Evolutionary conservation across 2,888 invertebrate genomes (phyloP).

Genomic region (Ferrisia virgata): DNA sequence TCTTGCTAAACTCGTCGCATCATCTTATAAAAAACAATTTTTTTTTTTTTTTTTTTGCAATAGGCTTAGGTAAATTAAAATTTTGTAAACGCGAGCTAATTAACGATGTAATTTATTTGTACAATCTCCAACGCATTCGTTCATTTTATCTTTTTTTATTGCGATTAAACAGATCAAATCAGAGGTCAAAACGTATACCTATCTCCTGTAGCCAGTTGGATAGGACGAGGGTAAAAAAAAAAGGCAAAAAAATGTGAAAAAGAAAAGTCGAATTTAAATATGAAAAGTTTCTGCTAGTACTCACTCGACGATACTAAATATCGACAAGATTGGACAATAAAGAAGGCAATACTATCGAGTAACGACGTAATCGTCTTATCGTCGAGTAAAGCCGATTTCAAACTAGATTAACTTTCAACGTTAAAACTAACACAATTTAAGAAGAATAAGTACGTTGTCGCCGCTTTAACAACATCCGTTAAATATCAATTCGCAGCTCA

Average conservation of each 20-base stretch:
- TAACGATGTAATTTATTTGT: too few relatives aligned
- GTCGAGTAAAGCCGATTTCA: constrained; percentile 44
- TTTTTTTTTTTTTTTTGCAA: too few relatives aligned
- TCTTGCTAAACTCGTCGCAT: too few relatives aligned
- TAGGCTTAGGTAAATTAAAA: too few relatives aligned
- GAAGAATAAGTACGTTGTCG: neutral
- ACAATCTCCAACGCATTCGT: too few relatives aligned
- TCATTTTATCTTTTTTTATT: too few relatives aligned
- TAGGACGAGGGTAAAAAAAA: neutral
- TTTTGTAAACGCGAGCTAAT: too few relatives aligned
- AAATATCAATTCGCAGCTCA: neutral
- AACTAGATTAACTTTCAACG: constrained; percentile 36
- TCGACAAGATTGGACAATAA: constrained; percentile 28
- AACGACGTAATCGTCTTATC: constrained; percentile 43
- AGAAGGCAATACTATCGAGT: constrained; percentile 27
- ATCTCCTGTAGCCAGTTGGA: too few relatives aligned
- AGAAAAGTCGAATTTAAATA: neutral
- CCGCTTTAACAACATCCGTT: neutral
- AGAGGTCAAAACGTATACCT: too few relatives aligned
- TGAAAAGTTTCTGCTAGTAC: neutral
- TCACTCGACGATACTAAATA: neutral
- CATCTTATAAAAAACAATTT: too few relatives aligned
- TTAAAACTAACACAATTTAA: neutral
- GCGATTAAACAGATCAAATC: too few relatives aligned
- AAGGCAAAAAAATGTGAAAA: neutral